Evolutionary conservation across 2,113 vertebrate species (phyloP), one percentile per base, ranked within the genome.

Genomic region (Perca flavescens): DNA sequence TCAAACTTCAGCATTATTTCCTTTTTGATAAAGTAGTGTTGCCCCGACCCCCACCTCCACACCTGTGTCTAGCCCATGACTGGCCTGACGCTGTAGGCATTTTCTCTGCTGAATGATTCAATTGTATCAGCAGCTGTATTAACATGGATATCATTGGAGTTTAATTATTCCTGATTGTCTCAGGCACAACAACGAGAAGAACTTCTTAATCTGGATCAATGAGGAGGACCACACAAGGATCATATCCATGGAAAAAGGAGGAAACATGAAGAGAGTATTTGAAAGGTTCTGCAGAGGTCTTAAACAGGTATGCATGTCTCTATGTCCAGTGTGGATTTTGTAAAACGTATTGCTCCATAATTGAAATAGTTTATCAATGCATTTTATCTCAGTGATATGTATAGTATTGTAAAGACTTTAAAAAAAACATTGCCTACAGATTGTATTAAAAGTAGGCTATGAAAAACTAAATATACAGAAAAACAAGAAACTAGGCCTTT

Each of bases 241-340:
- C 70, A 98, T 98, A 91, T 98, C 97, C 77, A 98, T 98, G 97
- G 97, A 98, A 86, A 98, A 96, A 81, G 96, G 97, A 47, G 97
- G 97, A 77, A 97, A 98, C 86, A 98, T 98, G 97, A 98, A 97
- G 80, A 92, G 96, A 25, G 97, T 98, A 64, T 98, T 98, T 93
- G 97, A 98, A 73, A 95, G 97, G 67, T 98, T 98, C 94, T 98
- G 97, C 84, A 95, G 93, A 75, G 97, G 97, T 83, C 94, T 98
- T 2, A 96, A 97, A 89, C 96, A 98, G 94, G 97, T 98, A 93
- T 60, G 40, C 4, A 52, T 61, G 12, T 46, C n/a, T 43, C 8
- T 8, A 0, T 57, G 14, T 65, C 2, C 16, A 31, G 13, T 67
- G 54, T 43, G 1, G 14, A 64, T 46, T 60, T 68, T n/a, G 28